Percentiles rank a stretch among this genome's conserved stretches.
These are phyloP conservation scores for Callimorpha dominula DNA, from an alignment of 2,888 invertebrate genomes.

Conservation along the genomic window DNA sequence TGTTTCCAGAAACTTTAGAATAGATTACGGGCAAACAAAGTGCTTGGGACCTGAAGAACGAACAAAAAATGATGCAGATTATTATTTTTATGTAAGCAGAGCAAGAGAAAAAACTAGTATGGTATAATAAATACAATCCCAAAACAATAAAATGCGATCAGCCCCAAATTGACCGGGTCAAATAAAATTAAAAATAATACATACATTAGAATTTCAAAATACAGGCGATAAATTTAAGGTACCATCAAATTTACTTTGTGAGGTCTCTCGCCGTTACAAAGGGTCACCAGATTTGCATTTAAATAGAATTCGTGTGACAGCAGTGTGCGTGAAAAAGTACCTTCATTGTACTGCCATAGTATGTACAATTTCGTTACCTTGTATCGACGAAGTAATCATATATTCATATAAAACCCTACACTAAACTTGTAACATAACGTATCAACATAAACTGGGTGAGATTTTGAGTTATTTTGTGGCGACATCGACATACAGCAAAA, in stretches of 20 bases:
- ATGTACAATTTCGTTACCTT: neutral
- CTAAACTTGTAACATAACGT: neutral
- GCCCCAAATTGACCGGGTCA: neutral
- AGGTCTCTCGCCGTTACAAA: slow-evolving; percentile 36
- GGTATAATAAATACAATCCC: neutral
- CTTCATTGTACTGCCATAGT: neutral
- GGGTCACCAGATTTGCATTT: slow-evolving; percentile 68
- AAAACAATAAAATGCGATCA: neutral
- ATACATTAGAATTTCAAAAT: slow-evolving; percentile 21
- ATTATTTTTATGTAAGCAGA: too few species aligned
- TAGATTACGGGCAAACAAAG: too few species aligned
- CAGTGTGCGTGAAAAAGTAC: slow-evolving; percentile 24
- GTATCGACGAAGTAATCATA: neutral
- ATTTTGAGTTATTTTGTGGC: neutral
- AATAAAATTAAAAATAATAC: slow-evolving; percentile 34
- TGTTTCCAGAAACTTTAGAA: too few species aligned
- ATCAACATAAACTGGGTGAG: neutral
- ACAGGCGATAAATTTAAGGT: slow-evolving; percentile 46
- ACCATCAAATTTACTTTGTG: slow-evolving; percentile 50
- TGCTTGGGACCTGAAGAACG: too few species aligned
- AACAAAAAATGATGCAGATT: too few species aligned
- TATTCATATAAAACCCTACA: neutral
- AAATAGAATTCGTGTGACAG: slow-evolving; percentile 58
- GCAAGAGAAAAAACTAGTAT: too few species aligned
- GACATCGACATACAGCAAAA: too few species aligned